Base-by-base conservation (phyloP, 2,113 vertebrate species). In the Paralichthys olivaceus region DNA sequence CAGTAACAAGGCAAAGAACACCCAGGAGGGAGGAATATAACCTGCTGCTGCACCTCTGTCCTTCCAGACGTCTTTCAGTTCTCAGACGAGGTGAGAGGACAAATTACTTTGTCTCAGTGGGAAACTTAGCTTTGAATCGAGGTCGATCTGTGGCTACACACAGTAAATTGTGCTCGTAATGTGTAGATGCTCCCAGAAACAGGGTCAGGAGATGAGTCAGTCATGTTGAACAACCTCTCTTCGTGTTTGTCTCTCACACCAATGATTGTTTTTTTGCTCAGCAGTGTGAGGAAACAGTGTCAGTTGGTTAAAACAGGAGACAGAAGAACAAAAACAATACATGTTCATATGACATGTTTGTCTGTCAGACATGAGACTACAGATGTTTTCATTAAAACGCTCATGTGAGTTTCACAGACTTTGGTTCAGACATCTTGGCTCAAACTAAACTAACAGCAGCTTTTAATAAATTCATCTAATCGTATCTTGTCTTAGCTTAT, bases 1-100 rank as follows among this genome's bases (percentile, higher is more conserved):
- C 58, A 89, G 84, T 83, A 81, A 89, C 69, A 88, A 77, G 77
- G 73, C 45, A 72, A 66, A 51, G 70, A 60, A 73, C 65, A 68
- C 43, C 64, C 74, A 65, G 64, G 51, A 55, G 65, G 34, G 43
- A 7, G 34, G 51, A 69, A 47, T 1, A 51, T 20, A 63, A 73
- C 66, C 47, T 17, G 51, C 11, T 23, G 25, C 60, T 34, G 17
- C 43, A 74, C 71, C 43, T 37, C 64, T 32, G 32, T 34, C 26
- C 69, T 77, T 69, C 29, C 32, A 22, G 40, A 29, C 47, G 34
- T 54, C 9, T 14, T 22, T 49, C 20, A 56, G 45, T 22, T 66
- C 19, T 28, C 68, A 77, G 59, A 58, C 17, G 63, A 71, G 65
- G 71, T 58, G 28, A 83, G 28, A 23, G 63, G 8, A 66, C 43